A percentile compares a stretch with the other conserved stretches of the same genome.
These are phyloP conservation scores for Aptenodytes patagonicus DNA, from an alignment of 2,113 vertebrate species.

Conservation along the genomic window DNA sequence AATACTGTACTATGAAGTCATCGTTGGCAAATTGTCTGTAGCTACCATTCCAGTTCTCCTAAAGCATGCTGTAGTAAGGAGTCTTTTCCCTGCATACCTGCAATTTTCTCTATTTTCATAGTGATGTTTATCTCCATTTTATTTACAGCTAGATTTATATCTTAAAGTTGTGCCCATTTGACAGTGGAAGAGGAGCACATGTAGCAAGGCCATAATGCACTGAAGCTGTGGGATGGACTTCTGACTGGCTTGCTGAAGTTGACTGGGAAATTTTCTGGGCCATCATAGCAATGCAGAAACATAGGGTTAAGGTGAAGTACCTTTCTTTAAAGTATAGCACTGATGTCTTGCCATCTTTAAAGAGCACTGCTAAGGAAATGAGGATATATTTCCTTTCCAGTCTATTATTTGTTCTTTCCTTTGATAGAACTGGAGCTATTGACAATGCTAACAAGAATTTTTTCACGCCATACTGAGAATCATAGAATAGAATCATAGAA, in stretches of 20 bases:
- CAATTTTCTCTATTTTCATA: background rate
- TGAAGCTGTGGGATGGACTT: background rate
- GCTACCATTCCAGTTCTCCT: background rate
- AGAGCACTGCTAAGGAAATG: background rate
- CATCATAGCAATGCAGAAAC: background rate
- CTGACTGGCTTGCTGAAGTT: background rate
- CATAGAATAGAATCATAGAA: too few relatives aligned
- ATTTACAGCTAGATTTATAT: background rate
- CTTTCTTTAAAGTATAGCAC: background rate
- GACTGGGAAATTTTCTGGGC: background rate
- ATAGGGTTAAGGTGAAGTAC: background rate
- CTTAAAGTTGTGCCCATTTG: background rate
- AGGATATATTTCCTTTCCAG: background rate
- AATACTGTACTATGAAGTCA: background rate
- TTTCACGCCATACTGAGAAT: background rate
- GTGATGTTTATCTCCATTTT: background rate
- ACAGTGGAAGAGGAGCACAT: background rate
- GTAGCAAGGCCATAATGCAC: background rate
- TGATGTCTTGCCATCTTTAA: background rate
- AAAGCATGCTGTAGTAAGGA: rapidly evolving
- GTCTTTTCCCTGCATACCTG: background rate
- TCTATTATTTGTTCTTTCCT: background rate
- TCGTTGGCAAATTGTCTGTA: rapidly evolving
- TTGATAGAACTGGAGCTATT: background rate
- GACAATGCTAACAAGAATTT: background rate